Evolutionary conservation across 92 coral and sea anemone species (phyloP).

Genomic region (Hydrozoanthus gracilis): DNA sequence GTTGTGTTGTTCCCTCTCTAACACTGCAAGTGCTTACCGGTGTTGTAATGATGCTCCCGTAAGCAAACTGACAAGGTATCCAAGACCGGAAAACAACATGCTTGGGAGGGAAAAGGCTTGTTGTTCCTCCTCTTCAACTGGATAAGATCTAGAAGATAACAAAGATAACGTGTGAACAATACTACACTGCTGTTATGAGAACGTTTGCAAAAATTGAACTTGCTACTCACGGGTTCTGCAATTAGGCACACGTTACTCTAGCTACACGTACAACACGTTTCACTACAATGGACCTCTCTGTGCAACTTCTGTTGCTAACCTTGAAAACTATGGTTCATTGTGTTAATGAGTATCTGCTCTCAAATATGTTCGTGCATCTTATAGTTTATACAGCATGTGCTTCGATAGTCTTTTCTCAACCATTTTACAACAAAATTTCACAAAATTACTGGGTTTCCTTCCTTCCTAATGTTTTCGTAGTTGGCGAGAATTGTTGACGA

Average conservation of each 20-base stretch:
- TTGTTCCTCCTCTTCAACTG: slow-evolving; percentile 17
- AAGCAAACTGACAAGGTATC: background rate
- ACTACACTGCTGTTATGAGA: background rate
- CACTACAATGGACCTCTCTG: no score
- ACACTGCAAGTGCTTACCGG: slow-evolving; percentile 24
- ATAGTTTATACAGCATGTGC: no score
- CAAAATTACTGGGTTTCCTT: no score
- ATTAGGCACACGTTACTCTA: background rate
- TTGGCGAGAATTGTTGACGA: no score
- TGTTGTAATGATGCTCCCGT: background rate
- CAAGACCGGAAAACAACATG: background rate
- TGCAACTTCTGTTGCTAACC: no score
- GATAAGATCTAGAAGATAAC: slow-evolving; percentile 16
- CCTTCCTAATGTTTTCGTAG: no score
- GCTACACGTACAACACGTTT: background rate
- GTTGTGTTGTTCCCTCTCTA: background rate
- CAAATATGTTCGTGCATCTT: no score
- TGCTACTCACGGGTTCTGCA: background rate
- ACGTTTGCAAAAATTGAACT: background rate
- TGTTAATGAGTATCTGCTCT: no score
- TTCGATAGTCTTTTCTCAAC: no score
- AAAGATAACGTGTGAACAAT: slow-evolving; percentile 30
- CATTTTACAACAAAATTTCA: no score
- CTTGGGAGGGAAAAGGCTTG: slow-evolving; percentile 23
- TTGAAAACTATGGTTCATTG: no score